Conservation (phyloP, 2,113 vertebrate genomes). For the Callospermophilus lateralis region DNA sequence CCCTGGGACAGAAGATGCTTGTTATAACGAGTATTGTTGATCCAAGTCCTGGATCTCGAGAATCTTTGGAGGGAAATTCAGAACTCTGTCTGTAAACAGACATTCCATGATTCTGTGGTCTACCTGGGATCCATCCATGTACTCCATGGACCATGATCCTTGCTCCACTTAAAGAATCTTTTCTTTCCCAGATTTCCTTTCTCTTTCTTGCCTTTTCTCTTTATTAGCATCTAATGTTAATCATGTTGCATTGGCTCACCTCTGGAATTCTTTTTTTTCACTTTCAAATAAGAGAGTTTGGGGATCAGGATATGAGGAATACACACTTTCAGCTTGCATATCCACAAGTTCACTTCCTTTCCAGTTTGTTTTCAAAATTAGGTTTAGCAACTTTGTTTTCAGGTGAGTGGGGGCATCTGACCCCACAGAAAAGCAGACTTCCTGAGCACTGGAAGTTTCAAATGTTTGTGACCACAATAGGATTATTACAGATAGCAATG, state of each 20-base stretch:
- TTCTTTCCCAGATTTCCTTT: neutral
- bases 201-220: neutral
- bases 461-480: conserved; percentile 22
- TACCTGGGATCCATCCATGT: neutral
- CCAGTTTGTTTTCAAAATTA: conserved; percentile 10
- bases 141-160: too few relatives aligned
- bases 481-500: neutral
- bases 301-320: neutral
- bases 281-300: neutral
- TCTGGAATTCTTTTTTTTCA: conserved; percentile 1
- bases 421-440: neutral
- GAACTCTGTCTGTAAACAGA: neutral
- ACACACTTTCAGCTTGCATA: neutral
- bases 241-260: neutral
- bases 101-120: neutral
- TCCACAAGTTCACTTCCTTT: neutral
- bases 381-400: conserved; percentile 6
- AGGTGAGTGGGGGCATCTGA: neutral
- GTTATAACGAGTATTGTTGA: neutral
- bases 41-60: neutral
- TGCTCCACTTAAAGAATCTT: neutral
- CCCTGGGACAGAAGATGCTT: neutral
- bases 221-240: neutral
- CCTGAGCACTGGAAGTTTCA: neutral
- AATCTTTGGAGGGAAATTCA: neutral